Conservation (phyloP, 2,888 invertebrate species). For the Tetropium fuscum region DNA sequence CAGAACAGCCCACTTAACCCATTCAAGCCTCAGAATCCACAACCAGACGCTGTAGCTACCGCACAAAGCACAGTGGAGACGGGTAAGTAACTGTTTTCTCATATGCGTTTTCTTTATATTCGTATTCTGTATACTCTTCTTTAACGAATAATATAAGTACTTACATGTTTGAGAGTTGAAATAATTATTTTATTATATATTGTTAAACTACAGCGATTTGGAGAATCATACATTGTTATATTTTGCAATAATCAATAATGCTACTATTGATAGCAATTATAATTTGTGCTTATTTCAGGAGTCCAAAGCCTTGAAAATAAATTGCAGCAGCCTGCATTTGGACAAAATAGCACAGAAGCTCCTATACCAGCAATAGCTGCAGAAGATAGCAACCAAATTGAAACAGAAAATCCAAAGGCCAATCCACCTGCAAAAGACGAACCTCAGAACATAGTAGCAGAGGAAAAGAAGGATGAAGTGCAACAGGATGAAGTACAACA, state of each 20-base stretch:
- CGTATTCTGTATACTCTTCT: too few relatives aligned
- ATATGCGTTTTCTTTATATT: too few relatives aligned
- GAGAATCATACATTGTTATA: too few relatives aligned
- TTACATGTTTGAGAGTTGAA: too few relatives aligned
- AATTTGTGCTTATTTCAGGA: too few relatives aligned
- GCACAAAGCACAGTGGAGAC: slow-evolving; percentile 33
- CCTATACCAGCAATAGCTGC: not conserved
- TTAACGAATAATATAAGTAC: too few relatives aligned
- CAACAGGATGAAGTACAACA: too few relatives aligned
- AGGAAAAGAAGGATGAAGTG: not conserved
- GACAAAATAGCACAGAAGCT: slow-evolving; percentile 13
- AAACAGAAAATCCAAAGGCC: not conserved
- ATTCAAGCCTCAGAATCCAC: slow-evolving; percentile 36
- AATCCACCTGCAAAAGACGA: not conserved
- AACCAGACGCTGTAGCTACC: slow-evolving; percentile 3
- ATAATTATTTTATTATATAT: too few relatives aligned
- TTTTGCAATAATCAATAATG: too few relatives aligned
- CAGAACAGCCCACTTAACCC: slow-evolving; percentile 46
- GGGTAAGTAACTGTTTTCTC: slow-evolving; percentile 31
- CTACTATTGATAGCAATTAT: too few relatives aligned
- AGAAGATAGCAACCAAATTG: not conserved
- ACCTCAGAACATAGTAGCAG: too few relatives aligned
- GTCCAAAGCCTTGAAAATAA: slow-evolving; percentile 38
- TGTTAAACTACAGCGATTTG: too few relatives aligned
- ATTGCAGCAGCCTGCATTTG: slow-evolving; percentile 26